These are phyloP conservation scores for Dexiosoma caninum DNA, from an alignment of 2,888 invertebrate genomes.

Conservation along the genomic window DNA sequence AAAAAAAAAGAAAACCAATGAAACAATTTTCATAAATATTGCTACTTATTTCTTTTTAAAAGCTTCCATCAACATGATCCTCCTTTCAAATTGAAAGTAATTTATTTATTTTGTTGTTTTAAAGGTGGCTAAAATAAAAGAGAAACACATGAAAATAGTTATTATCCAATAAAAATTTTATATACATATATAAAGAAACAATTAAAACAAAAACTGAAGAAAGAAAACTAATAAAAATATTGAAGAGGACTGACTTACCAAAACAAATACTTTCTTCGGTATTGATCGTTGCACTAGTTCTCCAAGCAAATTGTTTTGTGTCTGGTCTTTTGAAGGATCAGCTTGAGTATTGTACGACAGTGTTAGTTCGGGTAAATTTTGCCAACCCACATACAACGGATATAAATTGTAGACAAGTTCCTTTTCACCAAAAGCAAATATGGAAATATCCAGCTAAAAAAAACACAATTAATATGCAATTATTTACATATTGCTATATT, in stretches of 20 bases:
- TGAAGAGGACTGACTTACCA: constrained; percentile 69
- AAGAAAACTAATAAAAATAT: neutral
- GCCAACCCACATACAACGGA: constrained; percentile 77
- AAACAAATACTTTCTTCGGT: constrained; percentile 77
- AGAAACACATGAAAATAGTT: neutral
- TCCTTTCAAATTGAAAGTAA: constrained; percentile 1
- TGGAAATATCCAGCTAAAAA: constrained; percentile 75
- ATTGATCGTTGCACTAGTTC: constrained; percentile 77
- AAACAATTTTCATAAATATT: constrained; percentile 22
- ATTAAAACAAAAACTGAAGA: too few species aligned
- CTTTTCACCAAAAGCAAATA: constrained; percentile 76
- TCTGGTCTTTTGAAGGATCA: constrained; percentile 74
- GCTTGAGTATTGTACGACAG: constrained; percentile 76
- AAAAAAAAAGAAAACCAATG: neutral
- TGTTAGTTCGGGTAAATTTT: constrained; percentile 75
- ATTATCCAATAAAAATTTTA: neutral
- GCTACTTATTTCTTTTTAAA: constrained; percentile 28
- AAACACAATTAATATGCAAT: too few species aligned
- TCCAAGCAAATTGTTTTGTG: constrained; percentile 73
- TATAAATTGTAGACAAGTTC: constrained; percentile 77
- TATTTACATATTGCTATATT: too few species aligned
- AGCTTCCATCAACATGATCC: constrained; percentile 14
- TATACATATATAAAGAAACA: neutral
- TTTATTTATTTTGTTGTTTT: constrained; percentile 72
- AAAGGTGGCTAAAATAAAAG: constrained; percentile 70